These are phyloP conservation scores for Pseudachorutes palmiensis DNA, from an alignment of 1,140 invertebrate genomes.

Conservation along the genomic window DNA sequence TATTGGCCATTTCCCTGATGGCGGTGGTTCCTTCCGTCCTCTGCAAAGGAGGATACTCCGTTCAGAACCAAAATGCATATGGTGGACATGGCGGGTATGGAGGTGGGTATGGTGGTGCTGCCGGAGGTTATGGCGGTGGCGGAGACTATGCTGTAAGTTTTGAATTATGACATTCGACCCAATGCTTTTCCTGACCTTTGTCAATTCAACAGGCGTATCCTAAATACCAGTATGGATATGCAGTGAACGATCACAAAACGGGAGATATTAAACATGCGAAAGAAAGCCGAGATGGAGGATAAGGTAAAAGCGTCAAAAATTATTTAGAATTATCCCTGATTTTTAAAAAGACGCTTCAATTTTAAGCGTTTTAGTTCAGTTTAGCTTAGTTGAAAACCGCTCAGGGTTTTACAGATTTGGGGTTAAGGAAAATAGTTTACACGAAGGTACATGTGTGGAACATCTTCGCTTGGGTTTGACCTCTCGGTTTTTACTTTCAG, in stretches of 20 bases:
- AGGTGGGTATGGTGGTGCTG: no score
- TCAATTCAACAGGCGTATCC: conserved; percentile 7
- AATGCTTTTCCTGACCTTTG: neutral
- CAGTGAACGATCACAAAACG: neutral
- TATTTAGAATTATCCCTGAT: no score
- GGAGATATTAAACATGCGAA: neutral
- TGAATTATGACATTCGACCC: neutral
- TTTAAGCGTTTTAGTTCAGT: no score
- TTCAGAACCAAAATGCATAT: neutral
- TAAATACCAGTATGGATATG: neutral
- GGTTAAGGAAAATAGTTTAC: no score
- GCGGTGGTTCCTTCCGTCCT: neutral
- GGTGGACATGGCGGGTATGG: neutral
- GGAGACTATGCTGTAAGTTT: conserved; percentile 1
- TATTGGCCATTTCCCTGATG: neutral
- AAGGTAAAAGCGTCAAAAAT: no score
- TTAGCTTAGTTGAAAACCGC: no score
- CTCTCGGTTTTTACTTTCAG: no score
- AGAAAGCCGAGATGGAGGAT: neutral
- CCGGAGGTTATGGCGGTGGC: neutral
- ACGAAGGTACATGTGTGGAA: no score
- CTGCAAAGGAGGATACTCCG: neutral
- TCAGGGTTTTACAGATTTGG: no score
- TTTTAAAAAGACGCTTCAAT: no score
- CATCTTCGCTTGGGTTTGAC: no score